phyloP scores from a whole-genome alignment of 2,888 invertebrate genomes.

The Lasius platythorax region DNA sequence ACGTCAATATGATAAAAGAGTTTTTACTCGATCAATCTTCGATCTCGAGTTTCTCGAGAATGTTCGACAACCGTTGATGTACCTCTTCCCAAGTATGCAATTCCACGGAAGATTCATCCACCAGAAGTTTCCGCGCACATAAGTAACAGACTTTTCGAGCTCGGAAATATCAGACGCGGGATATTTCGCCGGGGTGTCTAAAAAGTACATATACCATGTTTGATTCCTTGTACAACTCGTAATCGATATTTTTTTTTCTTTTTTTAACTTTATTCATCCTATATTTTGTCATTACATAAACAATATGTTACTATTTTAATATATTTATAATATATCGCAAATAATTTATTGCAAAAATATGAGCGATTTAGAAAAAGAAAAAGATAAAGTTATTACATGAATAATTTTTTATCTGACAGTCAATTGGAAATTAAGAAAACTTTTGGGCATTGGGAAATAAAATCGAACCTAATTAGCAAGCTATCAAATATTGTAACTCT shows the following conservation, averaged over 20 bases:
- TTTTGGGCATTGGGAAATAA: conserved; percentile 24
- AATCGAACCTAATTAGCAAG: conserved; percentile 45
- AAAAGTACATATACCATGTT: not conserved
- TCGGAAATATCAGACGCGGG: conserved; percentile 16
- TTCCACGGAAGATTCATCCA: conserved; percentile 38
- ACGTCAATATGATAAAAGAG: conserved; percentile 43
- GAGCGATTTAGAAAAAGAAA: not conserved
- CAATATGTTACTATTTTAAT: not conserved
- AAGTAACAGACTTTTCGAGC: conserved; percentile 43
- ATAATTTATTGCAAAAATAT: not conserved
- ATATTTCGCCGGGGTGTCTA: not conserved
- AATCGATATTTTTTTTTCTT: not conserved
- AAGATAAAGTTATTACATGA: conserved; percentile 3
- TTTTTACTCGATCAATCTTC: conserved; percentile 51
- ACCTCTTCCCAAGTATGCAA: conserved; percentile 36
- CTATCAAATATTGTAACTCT: conserved; percentile 31
- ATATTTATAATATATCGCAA: not conserved
- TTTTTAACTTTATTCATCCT: not conserved
- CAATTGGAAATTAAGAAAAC: conserved; percentile 12
- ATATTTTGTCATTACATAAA: not conserved
- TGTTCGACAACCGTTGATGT: conserved; percentile 45
- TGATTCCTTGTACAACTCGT: not conserved
- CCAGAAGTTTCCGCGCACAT: conserved; percentile 29
- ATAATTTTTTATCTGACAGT: conserved; percentile 20
- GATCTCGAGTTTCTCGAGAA: conserved; percentile 20